Evolutionary conservation across 2,113 vertebrate species (phyloP), one percentile per base, ranked within the genome.

Genomic region (Cromileptes altivelis): DNA sequence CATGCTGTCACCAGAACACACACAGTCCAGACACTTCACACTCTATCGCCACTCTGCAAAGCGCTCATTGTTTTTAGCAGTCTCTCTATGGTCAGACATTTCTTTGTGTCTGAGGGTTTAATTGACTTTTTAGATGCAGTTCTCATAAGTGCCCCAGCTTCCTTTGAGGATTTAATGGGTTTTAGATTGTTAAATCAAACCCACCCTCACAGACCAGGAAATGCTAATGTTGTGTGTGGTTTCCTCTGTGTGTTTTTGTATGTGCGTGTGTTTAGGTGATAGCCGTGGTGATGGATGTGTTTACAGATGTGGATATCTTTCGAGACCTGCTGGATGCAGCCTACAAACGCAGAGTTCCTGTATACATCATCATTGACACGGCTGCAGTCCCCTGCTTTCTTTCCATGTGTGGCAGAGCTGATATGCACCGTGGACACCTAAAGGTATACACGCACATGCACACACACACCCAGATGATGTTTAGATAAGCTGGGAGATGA

Each of bases 251-350:
- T 86, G 63, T 89, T 2, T 86, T 5, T 84, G 17, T 72, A 33
- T 70, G 49, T 71, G 45, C 68, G 69, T 80, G 75, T 83, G 81
- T 70, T 4, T 89, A 99, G 98, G 96, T 99, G 61, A 97, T 99
- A 0, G 97, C 97, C 0, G 96, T 99, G 78, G 98, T 98, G 75
- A 99, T 99, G 98, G 98, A 99, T 84, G 95, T 95, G 92, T 99
- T 99, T 88, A 99, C 98, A 0, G 98, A 99, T 0, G 97, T 99
- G 12, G 98, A 99, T 91, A 99, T 99, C 92, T 99, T 99, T 91
- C 98, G 97, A 78, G 98, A 99, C 88, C 95, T 99, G 55, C 91
- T 99, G 80, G 98, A 99, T 0, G 97, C 96, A 0, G 92, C 95
- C 72, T 98, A 96, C 91, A 98, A 95, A 95, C 96, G 98, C 85